phyloP scores from a whole-genome alignment of 2,888 invertebrate species.

The Drosophila neutralis region DNA sequence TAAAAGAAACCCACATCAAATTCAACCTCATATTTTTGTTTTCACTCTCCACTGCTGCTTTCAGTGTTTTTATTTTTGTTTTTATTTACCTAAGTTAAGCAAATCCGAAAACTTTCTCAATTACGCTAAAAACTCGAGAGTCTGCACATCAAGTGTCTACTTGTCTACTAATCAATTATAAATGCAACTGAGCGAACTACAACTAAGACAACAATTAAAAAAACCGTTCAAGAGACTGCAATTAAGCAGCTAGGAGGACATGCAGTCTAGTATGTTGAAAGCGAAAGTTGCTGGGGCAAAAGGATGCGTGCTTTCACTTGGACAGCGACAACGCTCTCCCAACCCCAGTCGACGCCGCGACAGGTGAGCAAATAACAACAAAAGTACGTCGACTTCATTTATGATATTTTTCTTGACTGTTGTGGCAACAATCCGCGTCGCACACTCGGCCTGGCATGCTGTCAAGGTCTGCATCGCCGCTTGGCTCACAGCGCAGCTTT shows the following conservation, averaged over 20 bases:
- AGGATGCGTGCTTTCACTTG: constrained; percentile 37
- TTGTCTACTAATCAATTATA: constrained; percentile 57
- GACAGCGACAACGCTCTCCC: neutral
- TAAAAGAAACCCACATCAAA: neutral
- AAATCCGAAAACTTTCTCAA: constrained; percentile 43
- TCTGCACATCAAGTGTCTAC: constrained; percentile 23
- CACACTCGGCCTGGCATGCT: constrained; percentile 29
- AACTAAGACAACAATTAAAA: constrained; percentile 42
- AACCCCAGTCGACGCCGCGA: constrained; percentile 12
- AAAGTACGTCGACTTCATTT: constrained; percentile 46
- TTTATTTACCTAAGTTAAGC: constrained; percentile 1
- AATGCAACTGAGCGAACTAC: constrained; percentile 39
- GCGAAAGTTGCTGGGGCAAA: constrained; percentile 40
- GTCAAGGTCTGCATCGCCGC: constrained; percentile 54
- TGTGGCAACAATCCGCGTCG: constrained; percentile 49
- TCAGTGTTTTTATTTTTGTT: constrained; percentile 10
- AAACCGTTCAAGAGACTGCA: constrained; percentile 20
- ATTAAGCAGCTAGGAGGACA: constrained; percentile 30
- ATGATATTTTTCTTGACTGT: constrained; percentile 23
- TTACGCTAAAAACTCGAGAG: constrained; percentile 37
- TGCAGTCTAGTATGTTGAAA: constrained; percentile 19
- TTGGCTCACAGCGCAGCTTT: constrained; percentile 67
- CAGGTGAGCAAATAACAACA: constrained; percentile 47
- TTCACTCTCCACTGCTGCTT: neutral
- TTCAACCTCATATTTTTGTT: neutral